A percentile compares a stretch with the other conserved stretches of the same genome.
phyloP scores from a whole-genome alignment of 1,140 invertebrate species.

The Bombus waltoni region DNA sequence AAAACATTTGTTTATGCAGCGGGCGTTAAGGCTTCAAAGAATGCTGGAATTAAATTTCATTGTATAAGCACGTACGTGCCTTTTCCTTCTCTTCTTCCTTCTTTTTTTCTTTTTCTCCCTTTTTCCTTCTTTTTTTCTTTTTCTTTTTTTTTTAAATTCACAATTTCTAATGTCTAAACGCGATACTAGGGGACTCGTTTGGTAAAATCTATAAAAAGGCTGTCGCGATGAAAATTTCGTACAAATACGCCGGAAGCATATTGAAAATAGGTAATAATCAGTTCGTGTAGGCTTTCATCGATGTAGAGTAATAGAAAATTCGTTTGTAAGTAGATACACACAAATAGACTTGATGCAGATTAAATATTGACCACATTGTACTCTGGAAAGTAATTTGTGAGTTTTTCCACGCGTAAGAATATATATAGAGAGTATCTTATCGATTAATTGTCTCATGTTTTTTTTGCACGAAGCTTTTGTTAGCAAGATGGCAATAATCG shows the following conservation, averaged over 20 bases:
- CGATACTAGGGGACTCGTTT: slow-evolving; percentile 20
- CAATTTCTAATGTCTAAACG: slow-evolving; percentile 42
- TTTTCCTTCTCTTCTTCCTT: not conserved
- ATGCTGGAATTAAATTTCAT: slow-evolving; percentile 40
- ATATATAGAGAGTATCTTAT: slow-evolving; percentile 26
- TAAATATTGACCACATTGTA: slow-evolving; percentile 66
- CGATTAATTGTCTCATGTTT: not conserved
- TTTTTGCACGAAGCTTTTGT: slow-evolving; percentile 9
- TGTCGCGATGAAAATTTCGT: slow-evolving; percentile 48
- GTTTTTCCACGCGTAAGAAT: slow-evolving; percentile 3
- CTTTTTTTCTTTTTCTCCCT: too few species aligned
- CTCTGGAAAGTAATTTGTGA: slow-evolving; percentile 37
- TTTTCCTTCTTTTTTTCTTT: not conserved
- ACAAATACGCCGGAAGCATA: slow-evolving; percentile 61
- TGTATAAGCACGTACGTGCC: slow-evolving; percentile 9
- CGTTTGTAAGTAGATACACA: slow-evolving; percentile 5
- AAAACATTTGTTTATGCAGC: slow-evolving; percentile 47
- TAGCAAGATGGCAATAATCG: slow-evolving; percentile 41
- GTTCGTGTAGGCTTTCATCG: slow-evolving; percentile 26
- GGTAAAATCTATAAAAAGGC: slow-evolving; percentile 36
- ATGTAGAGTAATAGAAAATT: slow-evolving; percentile 49
- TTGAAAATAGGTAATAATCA: slow-evolving; percentile 36
- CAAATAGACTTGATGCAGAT: slow-evolving; percentile 19
- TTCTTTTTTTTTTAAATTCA: slow-evolving; percentile 1
- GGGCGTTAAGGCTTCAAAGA: slow-evolving; percentile 33